Conservation (phyloP, 2,797 vertebrate species). For the Sciurus vulgaris region DNA sequence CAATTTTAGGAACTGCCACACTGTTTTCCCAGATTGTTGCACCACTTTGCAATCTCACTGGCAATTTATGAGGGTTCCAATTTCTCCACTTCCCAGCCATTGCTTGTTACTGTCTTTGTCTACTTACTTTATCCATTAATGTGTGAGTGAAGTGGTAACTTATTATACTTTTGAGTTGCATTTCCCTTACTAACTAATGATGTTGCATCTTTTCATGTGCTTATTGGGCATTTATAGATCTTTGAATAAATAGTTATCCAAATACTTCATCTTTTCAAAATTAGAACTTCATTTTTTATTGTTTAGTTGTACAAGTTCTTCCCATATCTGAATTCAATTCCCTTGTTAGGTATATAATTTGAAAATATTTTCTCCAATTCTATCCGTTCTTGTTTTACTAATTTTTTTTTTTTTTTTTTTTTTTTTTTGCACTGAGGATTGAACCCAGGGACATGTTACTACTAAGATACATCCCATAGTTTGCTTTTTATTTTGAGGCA, state of each 20-base stretch:
- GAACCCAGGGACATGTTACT: not conserved
- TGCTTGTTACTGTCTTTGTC: not conserved
- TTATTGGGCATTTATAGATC: not conserved
- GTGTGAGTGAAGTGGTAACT: not conserved
- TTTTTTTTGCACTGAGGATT: not conserved
- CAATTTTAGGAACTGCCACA: not conserved
- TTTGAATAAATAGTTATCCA: not conserved
- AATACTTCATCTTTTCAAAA: not conserved
- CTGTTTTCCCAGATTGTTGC: not conserved
- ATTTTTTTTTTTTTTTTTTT: no score
- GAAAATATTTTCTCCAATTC: not conserved
- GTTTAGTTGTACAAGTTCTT: not conserved
- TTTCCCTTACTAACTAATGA: not conserved
- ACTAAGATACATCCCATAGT: not conserved
- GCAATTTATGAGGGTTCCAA: not conserved
- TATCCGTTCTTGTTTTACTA: not conserved
- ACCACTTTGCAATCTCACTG: not conserved
- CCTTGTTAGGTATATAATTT: not conserved
- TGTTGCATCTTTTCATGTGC: not conserved
- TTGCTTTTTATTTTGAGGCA: not conserved
- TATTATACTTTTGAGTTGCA: not conserved
- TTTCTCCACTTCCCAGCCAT: not conserved
- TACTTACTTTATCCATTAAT: not conserved
- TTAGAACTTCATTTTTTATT: not conserved
- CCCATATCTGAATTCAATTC: not conserved